Conservation (phyloP, 2,888 invertebrate species). For the Phasia obesa region DNA sequence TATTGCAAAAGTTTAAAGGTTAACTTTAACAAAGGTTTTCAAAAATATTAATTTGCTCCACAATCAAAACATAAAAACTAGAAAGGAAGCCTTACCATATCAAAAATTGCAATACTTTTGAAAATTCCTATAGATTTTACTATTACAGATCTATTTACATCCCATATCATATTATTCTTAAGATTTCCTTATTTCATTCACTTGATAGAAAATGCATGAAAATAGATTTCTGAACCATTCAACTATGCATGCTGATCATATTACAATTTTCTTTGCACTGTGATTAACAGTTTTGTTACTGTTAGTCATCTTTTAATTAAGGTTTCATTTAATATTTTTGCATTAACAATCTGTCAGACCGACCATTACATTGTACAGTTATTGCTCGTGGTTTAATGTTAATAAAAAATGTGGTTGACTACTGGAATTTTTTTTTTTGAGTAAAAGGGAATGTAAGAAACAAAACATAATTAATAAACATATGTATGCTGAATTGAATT, state of each 20-base stretch:
- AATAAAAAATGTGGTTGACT: slow-evolving; percentile 56
- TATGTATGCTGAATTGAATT: slow-evolving; percentile 8
- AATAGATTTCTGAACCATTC: slow-evolving; percentile 12
- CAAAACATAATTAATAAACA: slow-evolving; percentile 36
- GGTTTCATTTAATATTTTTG: slow-evolving; percentile 31
- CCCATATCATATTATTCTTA: too few relatives aligned
- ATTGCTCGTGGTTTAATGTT: slow-evolving; percentile 31
- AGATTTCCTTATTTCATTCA: not conserved
- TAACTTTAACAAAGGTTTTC: too few relatives aligned
- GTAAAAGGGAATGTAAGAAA: slow-evolving; percentile 13
- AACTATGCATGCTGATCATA: slow-evolving; percentile 4
- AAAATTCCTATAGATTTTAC: too few relatives aligned
- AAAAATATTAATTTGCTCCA: too few relatives aligned
- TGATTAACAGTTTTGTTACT: slow-evolving; percentile 44
- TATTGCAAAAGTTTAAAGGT: too few relatives aligned
- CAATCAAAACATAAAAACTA: too few relatives aligned
- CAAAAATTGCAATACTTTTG: too few relatives aligned
- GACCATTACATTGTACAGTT: slow-evolving; percentile 28
- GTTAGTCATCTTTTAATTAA: slow-evolving; percentile 7
- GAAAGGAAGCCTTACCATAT: too few relatives aligned
- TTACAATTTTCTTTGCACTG: slow-evolving; percentile 22
- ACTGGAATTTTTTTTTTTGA: slow-evolving; percentile 17
- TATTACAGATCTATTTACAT: too few relatives aligned
- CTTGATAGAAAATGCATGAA: not conserved
- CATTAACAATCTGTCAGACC: not conserved